Conservation (phyloP, 2,797 vertebrate species). For the Falco columbarius region DNA sequence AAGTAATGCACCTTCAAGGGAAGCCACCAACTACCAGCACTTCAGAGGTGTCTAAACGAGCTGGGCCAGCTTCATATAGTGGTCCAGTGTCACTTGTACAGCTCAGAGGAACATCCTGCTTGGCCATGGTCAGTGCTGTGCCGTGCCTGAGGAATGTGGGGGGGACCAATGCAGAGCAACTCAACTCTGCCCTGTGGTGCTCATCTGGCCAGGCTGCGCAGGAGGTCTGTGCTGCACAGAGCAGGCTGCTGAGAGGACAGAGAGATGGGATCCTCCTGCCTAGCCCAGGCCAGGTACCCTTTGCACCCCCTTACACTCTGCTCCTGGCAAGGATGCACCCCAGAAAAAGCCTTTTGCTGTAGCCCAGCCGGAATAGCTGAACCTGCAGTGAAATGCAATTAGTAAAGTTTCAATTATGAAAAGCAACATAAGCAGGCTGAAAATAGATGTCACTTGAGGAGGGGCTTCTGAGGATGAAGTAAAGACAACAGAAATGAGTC, state of each 20-base stretch:
- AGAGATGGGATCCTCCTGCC: background rate
- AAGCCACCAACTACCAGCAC: background rate
- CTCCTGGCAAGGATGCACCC: background rate
- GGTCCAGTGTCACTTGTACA: background rate
- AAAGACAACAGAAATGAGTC: rapidly evolving
- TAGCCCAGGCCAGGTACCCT: background rate
- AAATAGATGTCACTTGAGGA: background rate
- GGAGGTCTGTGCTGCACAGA: rapidly evolving
- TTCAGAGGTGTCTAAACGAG: background rate
- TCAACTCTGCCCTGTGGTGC: rapidly evolving
- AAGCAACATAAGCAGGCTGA: rapidly evolving
- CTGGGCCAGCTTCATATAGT: background rate
- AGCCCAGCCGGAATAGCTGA: rapidly evolving
- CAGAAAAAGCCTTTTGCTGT: rapidly evolving
- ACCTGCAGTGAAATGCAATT: background rate
- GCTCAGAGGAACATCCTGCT: background rate
- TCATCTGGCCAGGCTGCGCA: rapidly evolving
- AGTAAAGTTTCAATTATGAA: background rate
- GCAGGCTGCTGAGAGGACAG: background rate
- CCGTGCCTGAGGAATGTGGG: rapidly evolving
- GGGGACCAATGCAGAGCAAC: rapidly evolving
- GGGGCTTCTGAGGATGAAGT: background rate
- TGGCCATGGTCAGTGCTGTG: rapidly evolving
- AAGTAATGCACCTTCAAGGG: background rate
- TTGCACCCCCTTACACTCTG: rapidly evolving